Percentiles rank a stretch among this genome's conserved stretches.
Evolutionary conservation across 2,888 invertebrate genomes (phyloP).

Genomic region (Tinea semifulvella): DNA sequence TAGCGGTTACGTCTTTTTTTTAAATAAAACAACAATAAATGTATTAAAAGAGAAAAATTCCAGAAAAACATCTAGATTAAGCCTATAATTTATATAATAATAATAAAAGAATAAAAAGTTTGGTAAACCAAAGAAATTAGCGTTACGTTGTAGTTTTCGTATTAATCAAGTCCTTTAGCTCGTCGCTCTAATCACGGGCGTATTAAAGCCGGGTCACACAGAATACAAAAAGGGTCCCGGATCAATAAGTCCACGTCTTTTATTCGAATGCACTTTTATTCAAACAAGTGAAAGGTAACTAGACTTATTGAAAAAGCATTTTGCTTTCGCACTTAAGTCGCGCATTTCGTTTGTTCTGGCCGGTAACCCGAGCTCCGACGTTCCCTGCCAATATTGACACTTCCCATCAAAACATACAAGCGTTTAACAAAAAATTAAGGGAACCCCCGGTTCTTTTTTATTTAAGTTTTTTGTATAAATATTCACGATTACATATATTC

Average conservation of each 20-base stretch:
- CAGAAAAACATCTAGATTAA: too few relatives aligned
- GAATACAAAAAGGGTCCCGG: neutral
- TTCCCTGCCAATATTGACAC: slow-evolving; percentile 60
- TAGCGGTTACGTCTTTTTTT: too few relatives aligned
- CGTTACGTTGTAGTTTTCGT: too few relatives aligned
- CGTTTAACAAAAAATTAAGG: neutral
- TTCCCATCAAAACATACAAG: slow-evolving; percentile 51
- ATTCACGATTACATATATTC: too few relatives aligned
- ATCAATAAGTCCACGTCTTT: slow-evolving; percentile 25
- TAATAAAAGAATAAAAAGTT: too few relatives aligned
- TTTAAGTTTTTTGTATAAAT: neutral
- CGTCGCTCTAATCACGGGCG: too few relatives aligned
- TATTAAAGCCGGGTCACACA: too few relatives aligned
- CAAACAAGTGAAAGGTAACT: slow-evolving; percentile 62
- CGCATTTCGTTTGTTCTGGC: slow-evolving; percentile 37
- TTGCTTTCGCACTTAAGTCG: slow-evolving; percentile 60
- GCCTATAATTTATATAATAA: too few relatives aligned
- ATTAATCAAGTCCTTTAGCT: too few relatives aligned
- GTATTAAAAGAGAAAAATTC: too few relatives aligned
- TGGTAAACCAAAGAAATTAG: too few relatives aligned
- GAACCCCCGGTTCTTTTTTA: neutral
- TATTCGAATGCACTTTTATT: slow-evolving; percentile 47
- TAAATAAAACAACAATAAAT: too few relatives aligned
- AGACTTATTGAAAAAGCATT: slow-evolving; percentile 47
- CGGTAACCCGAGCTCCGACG: slow-evolving; percentile 50